Evolutionary conservation across 2,113 vertebrate species (phyloP), one percentile per base, ranked within the genome.

Genomic region (Poicephalus gulielmi): DNA sequence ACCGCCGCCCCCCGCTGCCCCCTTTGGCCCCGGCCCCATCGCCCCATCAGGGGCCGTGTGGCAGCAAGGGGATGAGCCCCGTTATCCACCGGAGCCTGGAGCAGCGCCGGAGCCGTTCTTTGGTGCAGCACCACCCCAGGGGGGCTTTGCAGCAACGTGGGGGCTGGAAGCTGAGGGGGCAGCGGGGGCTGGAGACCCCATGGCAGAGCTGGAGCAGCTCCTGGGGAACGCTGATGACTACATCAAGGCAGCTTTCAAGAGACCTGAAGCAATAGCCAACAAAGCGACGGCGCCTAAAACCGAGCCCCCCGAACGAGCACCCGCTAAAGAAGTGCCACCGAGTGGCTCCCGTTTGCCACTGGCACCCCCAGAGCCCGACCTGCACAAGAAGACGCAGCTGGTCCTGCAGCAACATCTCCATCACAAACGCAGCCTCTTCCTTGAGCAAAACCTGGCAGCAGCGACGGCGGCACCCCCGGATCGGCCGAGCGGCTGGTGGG

Each of bases 371-470:
- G 98, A 98, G 79, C 90, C 96, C 0, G 68, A 91, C 67, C 62
- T 99, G 78, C 99, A 99, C 90, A 98, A 98, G 97, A 99, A 98
- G 96, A 98, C 99, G 69, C 99, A 99, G 98, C 98, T 99, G 76
- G 99, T 99, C 80, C 97, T 99, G 90, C 99, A 99, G 96, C 99
- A 99, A 82, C 99, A 99, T 96, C 99, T 99, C 94, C 99, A 99
- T 93, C 98, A 99, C 97, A 99, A 99, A 94, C 99, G 99, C 88
- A 99, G 98, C 95, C 99, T 99, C 86, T 99, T 99, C 98, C 92
- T 98, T 46, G 98, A 98, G 94, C 97, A 98, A 79, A 94, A 70
- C 52, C 90, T 84, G 1, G 62, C 95, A 1, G 79, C 97, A n/a
- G 74, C 67, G 1, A n/a, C 79, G 0, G 64, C 79, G 0, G 9